phyloP scores from a whole-genome alignment of 2,797 vertebrate genomes.

The Pteropus rufus region DNA sequence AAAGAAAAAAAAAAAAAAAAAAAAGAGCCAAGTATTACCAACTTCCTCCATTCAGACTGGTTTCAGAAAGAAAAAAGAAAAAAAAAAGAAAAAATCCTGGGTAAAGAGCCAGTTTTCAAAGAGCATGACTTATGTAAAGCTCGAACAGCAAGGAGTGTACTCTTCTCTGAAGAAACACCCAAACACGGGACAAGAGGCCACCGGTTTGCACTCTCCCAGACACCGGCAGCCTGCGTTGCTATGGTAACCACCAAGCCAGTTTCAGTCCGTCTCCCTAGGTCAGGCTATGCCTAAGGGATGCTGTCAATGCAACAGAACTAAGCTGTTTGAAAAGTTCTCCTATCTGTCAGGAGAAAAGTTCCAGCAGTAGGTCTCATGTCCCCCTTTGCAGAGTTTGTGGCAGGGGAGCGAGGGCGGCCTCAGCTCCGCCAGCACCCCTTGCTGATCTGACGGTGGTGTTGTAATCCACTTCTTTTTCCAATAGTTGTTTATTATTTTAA shows the following conservation, averaged over 20 bases:
- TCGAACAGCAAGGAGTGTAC: constrained; percentile 76
- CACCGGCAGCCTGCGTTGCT: constrained; percentile 68
- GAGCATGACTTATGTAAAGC: constrained; percentile 56
- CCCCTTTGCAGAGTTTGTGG: constrained; percentile 24
- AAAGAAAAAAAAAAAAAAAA: constrained; percentile 27
- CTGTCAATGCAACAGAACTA: constrained; percentile 24
- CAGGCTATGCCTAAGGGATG: constrained; percentile 41
- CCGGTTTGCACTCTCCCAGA: constrained; percentile 25
- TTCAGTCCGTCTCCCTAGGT: constrained; percentile 70
- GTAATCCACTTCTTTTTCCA: constrained; percentile 80
- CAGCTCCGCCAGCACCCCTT: constrained; percentile 42
- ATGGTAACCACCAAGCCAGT: constrained; percentile 75
- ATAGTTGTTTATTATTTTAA: constrained; percentile 99
- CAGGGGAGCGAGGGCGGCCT: constrained; percentile 22
- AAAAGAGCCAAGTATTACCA: constrained; percentile 63
- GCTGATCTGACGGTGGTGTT: constrained; percentile 67
- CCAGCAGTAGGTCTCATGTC: constrained; percentile 25
- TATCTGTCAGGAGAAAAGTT: not conserved
- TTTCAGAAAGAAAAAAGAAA: constrained; percentile 48
- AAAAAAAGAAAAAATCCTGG: constrained; percentile 48
- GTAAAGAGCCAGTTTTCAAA: constrained; percentile 66
- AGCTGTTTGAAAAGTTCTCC: constrained; percentile 62
- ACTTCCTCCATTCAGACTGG: constrained; percentile 72
- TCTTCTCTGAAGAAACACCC: constrained; percentile 69
- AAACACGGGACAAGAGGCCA: constrained; percentile 43